Evolutionary conservation across 2,797 vertebrate species (phyloP), one percentile per base, ranked within the genome.

Genomic region (Crenichthys baileyi): DNA sequence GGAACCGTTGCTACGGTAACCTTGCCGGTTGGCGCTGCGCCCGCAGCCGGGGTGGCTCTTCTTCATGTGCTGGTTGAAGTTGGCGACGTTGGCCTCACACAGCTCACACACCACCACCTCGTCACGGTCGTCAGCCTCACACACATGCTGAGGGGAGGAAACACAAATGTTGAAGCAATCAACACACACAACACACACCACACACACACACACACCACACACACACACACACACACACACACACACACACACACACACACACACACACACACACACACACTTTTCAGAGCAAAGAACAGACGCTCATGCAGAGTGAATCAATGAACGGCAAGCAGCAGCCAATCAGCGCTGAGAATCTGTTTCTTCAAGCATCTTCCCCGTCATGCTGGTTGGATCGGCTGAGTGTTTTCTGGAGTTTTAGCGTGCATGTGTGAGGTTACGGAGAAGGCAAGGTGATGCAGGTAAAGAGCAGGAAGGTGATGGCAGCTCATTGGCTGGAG

Each of bases 1-100:
- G 71, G 98, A 99, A 80, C 98, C 98, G 2, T 99, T 99, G 93
- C 98, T 99, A 13, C 98, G 97, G 82, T 99, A 99, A 46, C 98
- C 98, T 81, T 99, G 98, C 0, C 98, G 96, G 89, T 99, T 99
- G 56, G 98, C 98, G 0, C 98, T 99, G 63, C 97, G 97, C 0
- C 98, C 97, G 0, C 98, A 99, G 74, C 98, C 98, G 0, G 98
- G 97, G 83, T 99, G 98, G 78, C 97, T 97, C 91, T 97, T 97
- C 90, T 99, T 99, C 98, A 99, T 99, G 92, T 99, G 98, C 61
- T 99, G 98, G 85, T 99, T 99, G 92, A 99, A 99, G 94, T 97
- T 98, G 78, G 97, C 95, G 11, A 99, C 98, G 0, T 96, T 99
- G 84, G 96, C 96, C n/a, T 99, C 98, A 13, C 98, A 99, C 81